Percentiles rank a stretch among this genome's conserved stretches.
These are phyloP conservation scores for Xylota sylvarum DNA, from an alignment of 2,888 invertebrate genomes.

Conservation along the genomic window DNA sequence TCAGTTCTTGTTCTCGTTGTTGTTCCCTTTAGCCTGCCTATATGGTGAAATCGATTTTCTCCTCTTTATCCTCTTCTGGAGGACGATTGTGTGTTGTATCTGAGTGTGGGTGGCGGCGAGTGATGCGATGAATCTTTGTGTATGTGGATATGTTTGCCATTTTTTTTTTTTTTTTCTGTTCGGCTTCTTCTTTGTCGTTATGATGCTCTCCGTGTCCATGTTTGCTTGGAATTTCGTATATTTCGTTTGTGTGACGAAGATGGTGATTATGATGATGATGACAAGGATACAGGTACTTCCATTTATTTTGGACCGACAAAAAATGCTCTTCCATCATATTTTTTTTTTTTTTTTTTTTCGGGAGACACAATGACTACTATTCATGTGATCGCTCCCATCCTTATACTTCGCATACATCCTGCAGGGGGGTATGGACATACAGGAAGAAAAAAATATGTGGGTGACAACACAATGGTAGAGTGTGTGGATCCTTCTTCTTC, in stretches of 20 bases:
- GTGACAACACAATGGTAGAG: not conserved
- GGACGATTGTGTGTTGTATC: slow-evolving; percentile 8
- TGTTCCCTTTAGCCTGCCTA: slow-evolving; percentile 25
- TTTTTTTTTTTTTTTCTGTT: slow-evolving; percentile 8
- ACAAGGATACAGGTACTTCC: slow-evolving; percentile 66
- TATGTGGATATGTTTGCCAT: slow-evolving; percentile 24
- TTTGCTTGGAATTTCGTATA: slow-evolving; percentile 46
- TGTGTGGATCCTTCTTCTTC: slow-evolving; percentile 24
- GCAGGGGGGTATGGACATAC: slow-evolving; percentile 41
- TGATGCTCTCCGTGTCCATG: slow-evolving; percentile 11
- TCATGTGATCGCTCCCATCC: slow-evolving; percentile 11
- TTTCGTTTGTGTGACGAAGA: slow-evolving; percentile 57
- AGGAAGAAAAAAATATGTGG: not conserved
- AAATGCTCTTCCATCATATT: slow-evolving; percentile 54
- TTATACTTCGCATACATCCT: slow-evolving; percentile 15
- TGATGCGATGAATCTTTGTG: slow-evolving; percentile 22
- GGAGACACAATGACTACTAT: slow-evolving; percentile 35
- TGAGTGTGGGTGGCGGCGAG: slow-evolving; percentile 15
- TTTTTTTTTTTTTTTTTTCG: slow-evolving; percentile 7
- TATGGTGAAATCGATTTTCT: slow-evolving; percentile 68
- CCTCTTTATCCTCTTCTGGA: slow-evolving; percentile 9
- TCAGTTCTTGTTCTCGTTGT: slow-evolving; percentile 46
- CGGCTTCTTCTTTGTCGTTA: not conserved
- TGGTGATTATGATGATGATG: slow-evolving; percentile 66
- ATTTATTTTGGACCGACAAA: slow-evolving; percentile 48